A percentile compares a stretch with the other conserved stretches of the same genome.
phyloP scores from a whole-genome alignment of 2,888 invertebrate genomes.

The Volucella bombylans region DNA sequence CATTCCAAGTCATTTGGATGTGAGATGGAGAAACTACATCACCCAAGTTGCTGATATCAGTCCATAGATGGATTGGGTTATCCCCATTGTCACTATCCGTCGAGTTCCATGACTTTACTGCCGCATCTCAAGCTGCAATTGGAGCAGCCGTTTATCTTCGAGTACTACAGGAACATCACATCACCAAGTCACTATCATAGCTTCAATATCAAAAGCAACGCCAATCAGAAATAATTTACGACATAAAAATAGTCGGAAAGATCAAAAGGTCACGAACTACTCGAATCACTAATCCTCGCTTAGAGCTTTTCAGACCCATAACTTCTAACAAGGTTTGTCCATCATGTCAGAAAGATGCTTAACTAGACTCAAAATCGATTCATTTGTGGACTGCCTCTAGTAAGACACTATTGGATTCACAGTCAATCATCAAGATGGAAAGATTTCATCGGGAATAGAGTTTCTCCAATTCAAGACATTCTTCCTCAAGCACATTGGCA shows the following conservation, averaged over 20 bases:
- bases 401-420: slow-evolving; percentile 26
- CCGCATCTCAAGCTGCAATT: slow-evolving; percentile 13
- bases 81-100: background rate
- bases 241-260: too few species aligned
- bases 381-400: slow-evolving; percentile 41
- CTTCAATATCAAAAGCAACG: slow-evolving; percentile 18
- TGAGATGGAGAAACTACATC: too few species aligned
- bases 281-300: slow-evolving; percentile 39
- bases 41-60: too few species aligned
- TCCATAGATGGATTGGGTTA: too few species aligned
- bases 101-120: slow-evolving; percentile 8
- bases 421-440: slow-evolving; percentile 37
- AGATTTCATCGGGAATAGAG: slow-evolving; percentile 25
- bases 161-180: background rate
- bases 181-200: slow-evolving; percentile 15
- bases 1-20: slow-evolving; percentile 2
- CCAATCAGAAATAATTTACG: too few species aligned
- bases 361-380: background rate
- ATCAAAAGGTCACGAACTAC: slow-evolving; percentile 16
- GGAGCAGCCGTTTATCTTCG: slow-evolving; percentile 1
- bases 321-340: background rate
- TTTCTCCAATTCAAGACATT: slow-evolving; percentile 2
- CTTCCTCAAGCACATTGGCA: slow-evolving; percentile 7
- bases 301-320: slow-evolving; percentile 24
- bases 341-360: background rate